Conservation (phyloP, 1,140 invertebrate species). For the Bombus cullumanus region DNA sequence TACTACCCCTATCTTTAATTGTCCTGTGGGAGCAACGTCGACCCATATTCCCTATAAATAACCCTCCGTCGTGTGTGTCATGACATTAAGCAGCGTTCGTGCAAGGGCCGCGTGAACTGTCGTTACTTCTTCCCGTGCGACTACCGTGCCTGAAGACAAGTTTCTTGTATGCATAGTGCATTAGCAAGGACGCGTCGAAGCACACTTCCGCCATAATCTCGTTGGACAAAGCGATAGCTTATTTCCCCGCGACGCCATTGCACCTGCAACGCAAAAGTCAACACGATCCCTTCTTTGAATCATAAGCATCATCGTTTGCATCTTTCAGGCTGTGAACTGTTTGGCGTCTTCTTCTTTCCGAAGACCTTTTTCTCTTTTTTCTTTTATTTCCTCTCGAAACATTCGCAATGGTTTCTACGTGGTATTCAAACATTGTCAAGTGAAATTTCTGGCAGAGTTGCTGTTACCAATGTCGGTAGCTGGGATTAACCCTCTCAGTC, state of each 20-base stretch:
- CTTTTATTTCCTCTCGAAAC: too few relatives aligned
- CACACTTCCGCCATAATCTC: constrained; percentile 55
- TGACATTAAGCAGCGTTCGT: constrained; percentile 36
- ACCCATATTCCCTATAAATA: constrained; percentile 21
- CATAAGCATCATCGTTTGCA: constrained; percentile 14
- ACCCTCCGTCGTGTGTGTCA: background rate
- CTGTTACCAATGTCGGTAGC: background rate
- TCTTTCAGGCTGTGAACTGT: background rate
- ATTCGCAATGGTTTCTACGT: background rate
- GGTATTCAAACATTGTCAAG: background rate
- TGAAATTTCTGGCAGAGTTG: constrained; percentile 36
- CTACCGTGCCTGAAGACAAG: constrained; percentile 28
- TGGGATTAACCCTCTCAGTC: background rate
- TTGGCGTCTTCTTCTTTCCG: background rate
- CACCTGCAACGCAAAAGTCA: constrained; percentile 49
- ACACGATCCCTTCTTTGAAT: background rate
- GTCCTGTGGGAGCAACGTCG: constrained; percentile 14
- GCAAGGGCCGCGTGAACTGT: background rate
- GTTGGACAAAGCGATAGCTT: constrained; percentile 25
- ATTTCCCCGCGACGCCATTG: constrained; percentile 27
- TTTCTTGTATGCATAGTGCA: constrained; percentile 53
- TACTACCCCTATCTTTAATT: background rate
- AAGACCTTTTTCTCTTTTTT: too few relatives aligned
- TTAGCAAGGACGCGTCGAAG: constrained; percentile 55
- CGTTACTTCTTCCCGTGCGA: constrained; percentile 33